Evolutionary conservation across 1,140 invertebrate genomes (phyloP).

Genomic region (Eriosoma lanigerum): DNA sequence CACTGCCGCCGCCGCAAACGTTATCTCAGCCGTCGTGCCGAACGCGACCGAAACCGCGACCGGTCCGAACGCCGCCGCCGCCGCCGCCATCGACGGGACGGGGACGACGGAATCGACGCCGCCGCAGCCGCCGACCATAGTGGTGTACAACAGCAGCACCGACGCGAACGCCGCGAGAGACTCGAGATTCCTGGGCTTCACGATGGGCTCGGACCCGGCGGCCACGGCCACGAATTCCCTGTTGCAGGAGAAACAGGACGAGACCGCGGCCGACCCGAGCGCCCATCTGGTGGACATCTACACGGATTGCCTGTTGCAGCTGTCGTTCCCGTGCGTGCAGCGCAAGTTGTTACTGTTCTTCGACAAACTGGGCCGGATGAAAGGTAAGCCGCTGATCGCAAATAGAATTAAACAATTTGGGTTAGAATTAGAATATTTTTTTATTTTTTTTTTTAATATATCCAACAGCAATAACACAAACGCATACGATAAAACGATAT

Average conservation of each 20-base stretch:
- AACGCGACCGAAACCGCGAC: background rate
- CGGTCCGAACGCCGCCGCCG: background rate
- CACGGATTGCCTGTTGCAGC: conserved; percentile 53
- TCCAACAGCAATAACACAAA: no score
- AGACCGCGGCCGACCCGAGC: conserved; percentile 27
- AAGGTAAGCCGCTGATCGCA: conserved; percentile 52
- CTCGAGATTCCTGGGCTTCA: conserved; percentile 30
- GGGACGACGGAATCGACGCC: background rate
- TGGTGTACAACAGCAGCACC: conserved; percentile 17
- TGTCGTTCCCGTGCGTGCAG: conserved; percentile 55
- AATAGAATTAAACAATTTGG: no score
- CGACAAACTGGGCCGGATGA: conserved; percentile 54
- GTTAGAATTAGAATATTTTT: no score
- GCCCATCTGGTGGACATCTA: conserved; percentile 53
- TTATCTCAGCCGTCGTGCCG: background rate
- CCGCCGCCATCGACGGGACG: no score
- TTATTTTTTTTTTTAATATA: no score
- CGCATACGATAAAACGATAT: no score
- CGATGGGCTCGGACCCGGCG: background rate
- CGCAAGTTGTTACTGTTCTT: conserved; percentile 55
- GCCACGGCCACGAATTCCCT: background rate
- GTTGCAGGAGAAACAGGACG: conserved; percentile 43
- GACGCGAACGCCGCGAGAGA: background rate
- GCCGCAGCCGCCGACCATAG: background rate
- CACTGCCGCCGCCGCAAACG: background rate